Conservation (phyloP, 2,888 invertebrate species). For the Volucella inflata region DNA sequence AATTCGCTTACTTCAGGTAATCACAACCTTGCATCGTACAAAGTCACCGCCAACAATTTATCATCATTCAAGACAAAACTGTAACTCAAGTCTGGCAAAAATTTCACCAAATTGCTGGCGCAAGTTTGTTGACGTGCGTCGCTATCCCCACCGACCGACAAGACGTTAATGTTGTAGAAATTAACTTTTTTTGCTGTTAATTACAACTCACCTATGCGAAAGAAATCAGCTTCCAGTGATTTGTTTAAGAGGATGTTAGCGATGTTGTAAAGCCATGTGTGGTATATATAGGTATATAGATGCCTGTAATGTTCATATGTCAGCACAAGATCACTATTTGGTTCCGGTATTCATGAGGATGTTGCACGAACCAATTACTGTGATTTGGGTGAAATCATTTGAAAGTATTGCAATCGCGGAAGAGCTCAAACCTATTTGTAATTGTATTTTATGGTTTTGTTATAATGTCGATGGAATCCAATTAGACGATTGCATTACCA, state of each 20-base stretch:
- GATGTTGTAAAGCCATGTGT: not conserved
- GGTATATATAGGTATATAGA: not conserved
- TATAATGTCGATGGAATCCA: slow-evolving; percentile 6
- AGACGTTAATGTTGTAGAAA: slow-evolving; percentile 19
- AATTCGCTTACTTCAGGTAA: not conserved
- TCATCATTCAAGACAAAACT: not conserved
- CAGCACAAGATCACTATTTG: not conserved
- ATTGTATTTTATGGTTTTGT: slow-evolving; percentile 17
- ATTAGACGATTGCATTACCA: slow-evolving; percentile 10
- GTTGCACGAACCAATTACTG: not conserved
- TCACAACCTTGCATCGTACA: not conserved
- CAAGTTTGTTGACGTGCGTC: not conserved
- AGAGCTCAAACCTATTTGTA: slow-evolving; percentile 15
- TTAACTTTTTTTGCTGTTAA: slow-evolving; percentile 29
- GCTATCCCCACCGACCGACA: not conserved
- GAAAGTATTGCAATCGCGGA: slow-evolving; percentile 20
- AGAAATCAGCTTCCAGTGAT: slow-evolving; percentile 4
- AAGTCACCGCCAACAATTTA: slow-evolving; percentile 4
- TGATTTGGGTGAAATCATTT: slow-evolving; percentile 22
- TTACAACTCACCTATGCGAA: slow-evolving; percentile 18
- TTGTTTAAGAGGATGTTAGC: not conserved
- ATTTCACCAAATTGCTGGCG: slow-evolving; percentile 34
- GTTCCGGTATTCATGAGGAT: slow-evolving; percentile 4
- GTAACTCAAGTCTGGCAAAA: slow-evolving; percentile 1
- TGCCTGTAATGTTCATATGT: too few relatives aligned